These are phyloP conservation scores for Myzus persicae DNA, from an alignment of 1,140 invertebrate species.

Conservation along the genomic window DNA sequence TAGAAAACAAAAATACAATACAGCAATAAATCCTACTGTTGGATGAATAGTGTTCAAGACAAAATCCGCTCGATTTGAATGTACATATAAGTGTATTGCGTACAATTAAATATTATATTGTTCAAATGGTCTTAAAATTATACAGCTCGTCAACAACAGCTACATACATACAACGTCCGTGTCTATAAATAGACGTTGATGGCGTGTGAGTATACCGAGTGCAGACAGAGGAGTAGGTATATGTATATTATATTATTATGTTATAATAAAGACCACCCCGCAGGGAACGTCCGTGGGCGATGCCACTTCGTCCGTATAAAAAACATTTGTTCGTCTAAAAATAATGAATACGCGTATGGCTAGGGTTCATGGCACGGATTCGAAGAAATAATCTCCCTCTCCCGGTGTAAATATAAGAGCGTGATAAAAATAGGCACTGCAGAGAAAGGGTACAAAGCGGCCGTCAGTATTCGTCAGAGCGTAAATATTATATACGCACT, in stretches of 20 bases:
- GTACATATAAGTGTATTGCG: too few relatives aligned
- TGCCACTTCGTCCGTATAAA: neutral
- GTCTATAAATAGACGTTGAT: neutral
- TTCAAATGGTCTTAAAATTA: too few relatives aligned
- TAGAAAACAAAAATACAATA: too few relatives aligned
- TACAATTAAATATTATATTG: too few relatives aligned
- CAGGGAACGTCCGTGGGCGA: neutral
- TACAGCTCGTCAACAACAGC: too few relatives aligned
- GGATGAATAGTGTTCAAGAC: too few relatives aligned
- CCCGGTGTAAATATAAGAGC: neutral
- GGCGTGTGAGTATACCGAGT: neutral
- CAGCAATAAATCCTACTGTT: too few relatives aligned
- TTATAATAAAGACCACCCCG: neutral
- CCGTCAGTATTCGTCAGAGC: neutral
- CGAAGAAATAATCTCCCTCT: neutral
- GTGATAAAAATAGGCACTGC: neutral
- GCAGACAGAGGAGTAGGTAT: too few relatives aligned
- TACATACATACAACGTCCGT: too few relatives aligned
- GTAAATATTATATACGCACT: neutral
- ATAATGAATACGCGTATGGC: neutral
- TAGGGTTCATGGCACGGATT: slow-evolving; percentile 11
- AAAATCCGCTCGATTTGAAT: too few relatives aligned
- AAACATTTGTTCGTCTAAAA: neutral
- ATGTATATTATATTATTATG: neutral
- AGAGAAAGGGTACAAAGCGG: neutral